Conservation (phyloP, 2,797 vertebrate species). For the Balearica regulorum region DNA sequence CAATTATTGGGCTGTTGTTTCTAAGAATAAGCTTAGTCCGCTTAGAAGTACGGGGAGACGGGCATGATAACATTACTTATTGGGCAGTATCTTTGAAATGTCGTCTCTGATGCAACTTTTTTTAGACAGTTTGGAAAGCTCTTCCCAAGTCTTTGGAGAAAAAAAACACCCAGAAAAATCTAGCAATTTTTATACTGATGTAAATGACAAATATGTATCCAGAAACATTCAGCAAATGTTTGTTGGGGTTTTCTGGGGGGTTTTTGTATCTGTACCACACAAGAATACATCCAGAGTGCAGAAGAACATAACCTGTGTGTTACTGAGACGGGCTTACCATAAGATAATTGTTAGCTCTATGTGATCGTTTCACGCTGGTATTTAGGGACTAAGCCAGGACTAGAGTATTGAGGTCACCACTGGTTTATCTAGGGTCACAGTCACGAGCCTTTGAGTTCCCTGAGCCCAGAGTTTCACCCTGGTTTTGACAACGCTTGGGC, state of each 20-base stretch:
- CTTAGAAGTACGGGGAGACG: background rate
- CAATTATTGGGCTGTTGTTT: background rate
- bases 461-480: background rate
- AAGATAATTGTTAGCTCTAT: background rate
- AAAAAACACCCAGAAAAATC: background rate
- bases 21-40: background rate
- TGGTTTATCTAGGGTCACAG: background rate
- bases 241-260: background rate
- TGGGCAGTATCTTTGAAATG: background rate
- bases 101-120: background rate
- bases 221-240: background rate
- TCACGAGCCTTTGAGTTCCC: background rate
- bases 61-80: background rate
- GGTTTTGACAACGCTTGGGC: background rate
- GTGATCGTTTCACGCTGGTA: background rate
- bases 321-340: background rate
- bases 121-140: background rate
- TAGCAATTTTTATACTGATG: background rate
- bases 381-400: background rate
- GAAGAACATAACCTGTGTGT: background rate
- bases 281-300: background rate
- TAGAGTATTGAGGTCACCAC: background rate
- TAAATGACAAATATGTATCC: background rate
- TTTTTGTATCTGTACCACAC: too few relatives aligned
- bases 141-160: background rate